Evolutionary conservation across 2,888 invertebrate genomes (phyloP).

Genomic region (Eupithecia tripunctaria): DNA sequence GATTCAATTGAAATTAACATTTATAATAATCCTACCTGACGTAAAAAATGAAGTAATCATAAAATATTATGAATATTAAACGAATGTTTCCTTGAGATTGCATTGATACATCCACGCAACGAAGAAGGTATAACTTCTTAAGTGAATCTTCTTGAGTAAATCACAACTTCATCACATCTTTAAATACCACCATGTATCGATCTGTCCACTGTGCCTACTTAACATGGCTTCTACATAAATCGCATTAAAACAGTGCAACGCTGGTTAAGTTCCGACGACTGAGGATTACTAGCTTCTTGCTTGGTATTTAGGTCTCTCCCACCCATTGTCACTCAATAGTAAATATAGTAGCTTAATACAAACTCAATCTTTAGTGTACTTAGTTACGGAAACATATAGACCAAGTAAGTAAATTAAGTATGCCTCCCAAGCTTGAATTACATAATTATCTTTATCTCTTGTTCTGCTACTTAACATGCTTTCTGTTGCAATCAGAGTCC

Average conservation of each 20-base stretch:
- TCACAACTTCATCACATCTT: neutral
- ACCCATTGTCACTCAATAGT: neutral
- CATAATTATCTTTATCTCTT: neutral
- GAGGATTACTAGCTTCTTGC: slow-evolving; percentile 23
- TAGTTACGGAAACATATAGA: neutral
- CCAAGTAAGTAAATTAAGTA: neutral
- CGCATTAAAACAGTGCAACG: slow-evolving; percentile 27
- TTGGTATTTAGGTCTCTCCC: slow-evolving; percentile 10
- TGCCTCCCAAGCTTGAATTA: neutral
- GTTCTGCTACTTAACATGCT: neutral
- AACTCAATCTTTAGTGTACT: neutral
- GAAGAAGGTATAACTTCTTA: too few relatives aligned
- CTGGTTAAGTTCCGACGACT: slow-evolving; percentile 18
- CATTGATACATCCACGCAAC: neutral
- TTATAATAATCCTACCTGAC: neutral
- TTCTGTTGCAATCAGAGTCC: neutral
- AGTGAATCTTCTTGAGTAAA: too few relatives aligned
- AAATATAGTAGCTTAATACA: neutral
- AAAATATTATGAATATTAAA: too few relatives aligned
- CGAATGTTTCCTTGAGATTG: neutral
- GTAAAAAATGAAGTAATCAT: neutral
- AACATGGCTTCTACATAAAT: slow-evolving; percentile 36
- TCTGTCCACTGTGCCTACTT: slow-evolving; percentile 22
- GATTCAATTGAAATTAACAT: neutral
- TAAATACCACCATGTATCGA: slow-evolving; percentile 17